Evolutionary conservation across 2,888 invertebrate species (phyloP), one percentile per base, ranked within the genome.

Genomic region (Lithophane ornitopus): DNA sequence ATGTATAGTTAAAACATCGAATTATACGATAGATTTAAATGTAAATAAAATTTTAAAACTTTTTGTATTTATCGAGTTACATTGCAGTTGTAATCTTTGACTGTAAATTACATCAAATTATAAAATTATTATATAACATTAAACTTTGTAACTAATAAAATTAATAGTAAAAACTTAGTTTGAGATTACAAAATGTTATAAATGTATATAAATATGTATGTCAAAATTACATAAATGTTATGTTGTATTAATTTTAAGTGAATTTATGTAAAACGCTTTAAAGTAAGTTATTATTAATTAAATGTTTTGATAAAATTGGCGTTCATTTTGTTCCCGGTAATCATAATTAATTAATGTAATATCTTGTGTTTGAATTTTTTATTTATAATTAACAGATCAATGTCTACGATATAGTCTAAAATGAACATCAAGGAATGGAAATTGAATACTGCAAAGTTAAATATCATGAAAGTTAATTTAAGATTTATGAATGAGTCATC

Each of bases 211-310:
- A 73, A 73, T 70, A 79, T 80, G 6, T 65, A 81, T 41, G 61
- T 80, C 44, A 67, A 66, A 70, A 75, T 76, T 65, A 74, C 46
- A 73, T 85, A 62, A 85, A 79, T 81, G 76, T 83, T 73, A 84
- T 34, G 78, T 76, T 87, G 66, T 82, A 77, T 76, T 83, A 74
- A 66, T 76, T 68, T 71, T 81, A 82, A 83, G 78, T 87, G 76
- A 74, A 73, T 86, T 85, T 83, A 85, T 90, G 87, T 89, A 86
- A 81, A 87, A 88, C 85, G 89, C 90, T 90, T 88, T 88, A 87
- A 82, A 74, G 28, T 81, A 61, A 85, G 79, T 84, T 82, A 87
- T 76, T 70, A 87, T 78, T 80, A 87, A 85, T 73, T 90, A 85
- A 90, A 90, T 89, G 90, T 89, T 90, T 89, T 89, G 86, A 90